A percentile compares a stretch with the other conserved stretches of the same genome.
These are phyloP conservation scores for Seriola quinqueradiata DNA, from an alignment of 2,113 vertebrate genomes.

Conservation along the genomic window DNA sequence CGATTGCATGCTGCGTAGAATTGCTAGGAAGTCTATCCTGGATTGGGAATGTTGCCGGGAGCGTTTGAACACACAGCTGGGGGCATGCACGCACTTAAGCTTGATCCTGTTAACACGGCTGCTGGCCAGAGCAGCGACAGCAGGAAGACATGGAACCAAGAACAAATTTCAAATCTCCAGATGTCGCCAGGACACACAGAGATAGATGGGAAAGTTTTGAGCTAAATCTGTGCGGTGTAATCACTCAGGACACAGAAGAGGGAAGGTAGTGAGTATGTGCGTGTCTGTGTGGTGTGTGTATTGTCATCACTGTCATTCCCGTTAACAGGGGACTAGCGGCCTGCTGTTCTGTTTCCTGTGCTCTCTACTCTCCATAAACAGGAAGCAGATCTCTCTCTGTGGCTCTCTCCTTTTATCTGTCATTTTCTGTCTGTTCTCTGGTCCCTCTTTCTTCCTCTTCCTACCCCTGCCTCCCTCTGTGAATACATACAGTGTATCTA, in stretches of 20 bases:
- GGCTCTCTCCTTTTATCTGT: conserved; percentile 55
- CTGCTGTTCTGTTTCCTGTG: conserved; percentile 65
- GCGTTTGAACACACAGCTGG: conserved; percentile 59
- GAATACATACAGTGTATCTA: conserved; percentile 46
- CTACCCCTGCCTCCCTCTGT: conserved; percentile 24
- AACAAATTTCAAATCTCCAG: conserved; percentile 52
- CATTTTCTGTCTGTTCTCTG: conserved; percentile 35
- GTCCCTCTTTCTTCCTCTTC: conserved; percentile 45
- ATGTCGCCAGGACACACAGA: conserved; percentile 46
- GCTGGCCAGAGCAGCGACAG: conserved; percentile 37
- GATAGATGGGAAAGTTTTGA: conserved; percentile 31
- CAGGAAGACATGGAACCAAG: conserved; percentile 34
- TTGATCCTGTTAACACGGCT: conserved; percentile 59
- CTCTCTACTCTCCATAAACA: conserved; percentile 73
- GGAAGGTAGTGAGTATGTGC: conserved; percentile 46
- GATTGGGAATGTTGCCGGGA: conserved; percentile 61
- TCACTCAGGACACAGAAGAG: conserved; percentile 52
- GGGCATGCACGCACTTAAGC: conserved; percentile 35
- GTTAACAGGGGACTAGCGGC: conserved; percentile 43
- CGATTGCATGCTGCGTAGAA: conserved; percentile 31
- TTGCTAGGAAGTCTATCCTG: conserved; percentile 45
- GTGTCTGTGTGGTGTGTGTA: conserved; percentile 25
- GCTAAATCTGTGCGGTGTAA: conserved; percentile 58
- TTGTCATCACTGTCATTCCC: conserved; percentile 31
- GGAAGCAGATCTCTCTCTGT: conserved; percentile 68